These are phyloP conservation scores for Gorsachius magnificus DNA, from an alignment of 2,797 vertebrate species.

Conservation along the genomic window DNA sequence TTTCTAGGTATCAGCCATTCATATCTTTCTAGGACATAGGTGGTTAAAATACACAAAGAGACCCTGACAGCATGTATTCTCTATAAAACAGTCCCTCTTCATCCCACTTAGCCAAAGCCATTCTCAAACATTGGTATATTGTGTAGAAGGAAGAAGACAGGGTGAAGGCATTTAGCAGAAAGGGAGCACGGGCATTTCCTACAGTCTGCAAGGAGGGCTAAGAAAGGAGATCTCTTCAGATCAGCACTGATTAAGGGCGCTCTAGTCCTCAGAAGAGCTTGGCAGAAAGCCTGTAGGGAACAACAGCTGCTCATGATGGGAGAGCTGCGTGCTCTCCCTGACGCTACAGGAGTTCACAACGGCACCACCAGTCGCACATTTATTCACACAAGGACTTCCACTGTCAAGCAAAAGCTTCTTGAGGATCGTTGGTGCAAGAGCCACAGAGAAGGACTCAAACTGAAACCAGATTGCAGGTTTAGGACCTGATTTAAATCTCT, in stretches of 20 bases:
- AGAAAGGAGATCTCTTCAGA: background rate
- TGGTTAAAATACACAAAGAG: background rate
- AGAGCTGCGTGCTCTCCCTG: background rate
- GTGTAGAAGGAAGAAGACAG: background rate
- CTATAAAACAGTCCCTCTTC: background rate
- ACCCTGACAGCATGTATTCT: background rate
- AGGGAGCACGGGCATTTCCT: background rate
- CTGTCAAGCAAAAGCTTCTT: background rate
- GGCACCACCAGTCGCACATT: background rate
- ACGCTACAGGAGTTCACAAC: background rate
- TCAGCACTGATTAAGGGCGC: background rate
- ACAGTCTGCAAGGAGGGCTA: background rate
- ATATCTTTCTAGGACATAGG: background rate
- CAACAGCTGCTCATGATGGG: background rate
- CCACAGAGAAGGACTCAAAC: background rate
- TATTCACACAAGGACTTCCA: background rate
- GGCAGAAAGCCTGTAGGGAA: background rate
- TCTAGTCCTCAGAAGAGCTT: background rate
- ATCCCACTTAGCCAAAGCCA: background rate
- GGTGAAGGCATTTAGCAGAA: background rate
- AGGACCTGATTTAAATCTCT: conserved; percentile 9
- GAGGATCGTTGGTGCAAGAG: background rate
- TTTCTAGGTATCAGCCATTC: background rate
- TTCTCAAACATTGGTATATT: background rate
- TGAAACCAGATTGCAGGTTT: background rate